Conservation (phyloP, 1,140 invertebrate species). For the Pentalonia nigronervosa region DNA sequence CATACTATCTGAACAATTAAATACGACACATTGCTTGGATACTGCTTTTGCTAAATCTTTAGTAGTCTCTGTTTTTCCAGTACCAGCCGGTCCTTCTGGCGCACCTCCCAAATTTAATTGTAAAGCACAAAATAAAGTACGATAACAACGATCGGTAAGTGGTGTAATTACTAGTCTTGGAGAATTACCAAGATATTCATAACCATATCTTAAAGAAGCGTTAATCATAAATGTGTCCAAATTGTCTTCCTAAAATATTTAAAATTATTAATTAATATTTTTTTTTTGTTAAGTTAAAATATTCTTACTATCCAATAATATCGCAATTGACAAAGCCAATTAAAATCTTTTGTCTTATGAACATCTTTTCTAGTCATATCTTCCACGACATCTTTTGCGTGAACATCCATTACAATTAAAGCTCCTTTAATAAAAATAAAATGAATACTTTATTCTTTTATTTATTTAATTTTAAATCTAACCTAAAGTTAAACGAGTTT, state of each 20-base stretch:
- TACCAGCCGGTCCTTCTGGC: conserved; percentile 93
- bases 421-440: conserved; percentile 69
- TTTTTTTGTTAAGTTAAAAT: neutral
- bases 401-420: conserved; percentile 90
- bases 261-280: neutral
- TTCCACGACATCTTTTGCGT: conserved; percentile 85
- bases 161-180: conserved; percentile 87
- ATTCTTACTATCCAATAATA: conserved; percentile 90
- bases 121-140: conserved; percentile 89
- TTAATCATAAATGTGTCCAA: conserved; percentile 91
- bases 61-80: conserved; percentile 95
- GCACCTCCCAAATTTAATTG: conserved; percentile 85
- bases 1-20: conserved; percentile 93
- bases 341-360: conserved; percentile 79
- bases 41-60: conserved; percentile 97
- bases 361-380: conserved; percentile 76
- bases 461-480: conserved; percentile 61
- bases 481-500: conserved; percentile 91
- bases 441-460: neutral
- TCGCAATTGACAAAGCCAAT: conserved; percentile 89
- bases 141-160: conserved; percentile 89
- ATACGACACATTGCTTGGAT: conserved; percentile 95
- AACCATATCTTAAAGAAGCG: conserved; percentile 87
- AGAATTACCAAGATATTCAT: conserved; percentile 93
- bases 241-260: conserved; percentile 68